Evolutionary conservation across 2,113 vertebrate species (phyloP).

Genomic region (Pachyramphus minor): DNA sequence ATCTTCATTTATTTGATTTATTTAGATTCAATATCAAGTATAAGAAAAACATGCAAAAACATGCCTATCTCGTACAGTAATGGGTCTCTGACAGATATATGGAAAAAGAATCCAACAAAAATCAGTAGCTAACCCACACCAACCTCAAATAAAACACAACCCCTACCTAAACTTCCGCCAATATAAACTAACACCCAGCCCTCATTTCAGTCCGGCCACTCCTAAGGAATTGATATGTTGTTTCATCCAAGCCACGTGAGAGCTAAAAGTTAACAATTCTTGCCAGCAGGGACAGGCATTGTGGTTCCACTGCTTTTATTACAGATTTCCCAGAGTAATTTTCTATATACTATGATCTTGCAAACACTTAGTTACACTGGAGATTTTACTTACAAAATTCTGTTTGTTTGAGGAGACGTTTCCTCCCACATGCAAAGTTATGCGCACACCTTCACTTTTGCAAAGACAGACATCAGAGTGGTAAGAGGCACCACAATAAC

Average conservation of each 20-base stretch:
- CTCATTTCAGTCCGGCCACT: neutral
- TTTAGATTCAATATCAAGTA: slow-evolving; percentile 1
- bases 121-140: slow-evolving; percentile 24
- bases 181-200: slow-evolving; percentile 1
- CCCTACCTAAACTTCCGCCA: slow-evolving; percentile 23
- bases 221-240: slow-evolving; percentile 9
- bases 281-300: slow-evolving; percentile 3
- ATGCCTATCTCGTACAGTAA: neutral
- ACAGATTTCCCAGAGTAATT: neutral
- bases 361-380: neutral
- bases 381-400: neutral
- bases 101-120: slow-evolving; percentile 32
- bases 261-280: neutral
- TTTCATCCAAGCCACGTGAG: neutral
- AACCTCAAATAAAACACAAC: slow-evolving; percentile 42
- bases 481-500: neutral
- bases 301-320: neutral
- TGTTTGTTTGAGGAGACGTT: neutral
- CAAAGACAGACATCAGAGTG: neutral
- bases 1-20: slow-evolving; percentile 31
- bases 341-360: neutral
- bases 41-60: neutral
- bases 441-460: neutral
- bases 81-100: neutral
- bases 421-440: neutral